Evolutionary conservation across 2,797 vertebrate genomes (phyloP).

Genomic region (Morelia viridis): DNA sequence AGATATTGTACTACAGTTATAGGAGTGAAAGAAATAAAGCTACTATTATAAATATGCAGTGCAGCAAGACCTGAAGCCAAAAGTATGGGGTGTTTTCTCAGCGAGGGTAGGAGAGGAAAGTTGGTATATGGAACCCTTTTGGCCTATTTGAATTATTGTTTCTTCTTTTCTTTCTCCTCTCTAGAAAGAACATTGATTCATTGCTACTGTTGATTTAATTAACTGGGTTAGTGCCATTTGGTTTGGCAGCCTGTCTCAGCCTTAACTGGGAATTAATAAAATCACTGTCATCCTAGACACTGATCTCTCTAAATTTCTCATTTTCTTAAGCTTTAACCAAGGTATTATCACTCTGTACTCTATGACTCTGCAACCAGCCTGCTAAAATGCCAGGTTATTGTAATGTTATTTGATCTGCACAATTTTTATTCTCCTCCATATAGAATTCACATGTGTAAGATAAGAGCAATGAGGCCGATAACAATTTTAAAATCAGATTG

Average conservation of each 20-base stretch:
- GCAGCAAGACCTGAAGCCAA: not conserved
- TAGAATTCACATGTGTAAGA: not conserved
- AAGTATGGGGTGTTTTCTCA: not conserved
- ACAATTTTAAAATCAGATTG: not conserved
- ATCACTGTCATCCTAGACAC: slow-evolving; percentile 36
- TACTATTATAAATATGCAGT: not conserved
- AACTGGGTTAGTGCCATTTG: slow-evolving; percentile 29
- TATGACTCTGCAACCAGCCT: slow-evolving; percentile 14
- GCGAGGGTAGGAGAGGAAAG: not conserved
- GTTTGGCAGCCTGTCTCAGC: slow-evolving; percentile 11
- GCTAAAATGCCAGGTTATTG: slow-evolving; percentile 29
- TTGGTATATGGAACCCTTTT: not conserved
- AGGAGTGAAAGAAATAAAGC: no score
- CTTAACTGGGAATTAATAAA: slow-evolving; percentile 39
- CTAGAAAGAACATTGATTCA: slow-evolving; percentile 9
- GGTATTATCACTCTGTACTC: slow-evolving; percentile 24
- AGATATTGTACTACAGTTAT: no score
- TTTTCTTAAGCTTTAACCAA: slow-evolving; percentile 39
- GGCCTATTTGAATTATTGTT: not conserved
- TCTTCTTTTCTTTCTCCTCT: not conserved
- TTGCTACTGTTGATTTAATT: slow-evolving; percentile 30
- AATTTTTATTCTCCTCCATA: not conserved
- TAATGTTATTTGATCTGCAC: slow-evolving; percentile 40
- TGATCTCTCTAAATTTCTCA: slow-evolving; percentile 29
- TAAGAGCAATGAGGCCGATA: not conserved